A percentile compares a stretch with the other conserved stretches of the same genome.
Evolutionary conservation across 2,888 invertebrate species (phyloP).

Genomic region (Galerucella nymphaeae): DNA sequence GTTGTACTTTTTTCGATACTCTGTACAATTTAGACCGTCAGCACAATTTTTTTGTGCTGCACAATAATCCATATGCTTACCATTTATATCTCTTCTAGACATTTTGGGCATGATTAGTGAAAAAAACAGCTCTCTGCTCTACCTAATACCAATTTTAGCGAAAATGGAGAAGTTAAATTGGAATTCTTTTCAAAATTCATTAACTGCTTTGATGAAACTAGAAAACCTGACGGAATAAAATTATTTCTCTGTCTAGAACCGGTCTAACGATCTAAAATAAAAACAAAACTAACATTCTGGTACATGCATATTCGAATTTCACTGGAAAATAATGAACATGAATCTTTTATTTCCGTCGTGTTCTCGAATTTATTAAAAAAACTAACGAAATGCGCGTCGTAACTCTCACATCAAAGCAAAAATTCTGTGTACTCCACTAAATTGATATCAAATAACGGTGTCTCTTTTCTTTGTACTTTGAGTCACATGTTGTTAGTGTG

Average conservation of each 20-base stretch:
- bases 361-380: conserved; percentile 31
- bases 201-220: not conserved
- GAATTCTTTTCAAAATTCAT: no score
- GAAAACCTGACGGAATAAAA: not conserved
- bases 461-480: conserved; percentile 23
- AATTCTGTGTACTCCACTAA: conserved; percentile 19
- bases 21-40: no score
- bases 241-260: not conserved
- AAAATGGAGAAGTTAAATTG: no score
- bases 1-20: no score
- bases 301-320: conserved; percentile 33
- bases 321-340: conserved; percentile 32
- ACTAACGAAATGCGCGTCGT: conserved; percentile 32
- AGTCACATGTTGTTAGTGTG: conserved; percentile 24
- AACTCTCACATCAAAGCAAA: conserved; percentile 23
- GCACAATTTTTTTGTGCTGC: no score
- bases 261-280: conserved; percentile 11
- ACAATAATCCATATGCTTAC: no score
- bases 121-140: no score
- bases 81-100: no score
- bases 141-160: no score
- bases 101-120: no score
- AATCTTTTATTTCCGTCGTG: conserved; percentile 30
- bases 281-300: conserved; percentile 8
- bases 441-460: conserved; percentile 34